Conservation (phyloP, 2,888 invertebrate species). For the Merodon equestris region DNA sequence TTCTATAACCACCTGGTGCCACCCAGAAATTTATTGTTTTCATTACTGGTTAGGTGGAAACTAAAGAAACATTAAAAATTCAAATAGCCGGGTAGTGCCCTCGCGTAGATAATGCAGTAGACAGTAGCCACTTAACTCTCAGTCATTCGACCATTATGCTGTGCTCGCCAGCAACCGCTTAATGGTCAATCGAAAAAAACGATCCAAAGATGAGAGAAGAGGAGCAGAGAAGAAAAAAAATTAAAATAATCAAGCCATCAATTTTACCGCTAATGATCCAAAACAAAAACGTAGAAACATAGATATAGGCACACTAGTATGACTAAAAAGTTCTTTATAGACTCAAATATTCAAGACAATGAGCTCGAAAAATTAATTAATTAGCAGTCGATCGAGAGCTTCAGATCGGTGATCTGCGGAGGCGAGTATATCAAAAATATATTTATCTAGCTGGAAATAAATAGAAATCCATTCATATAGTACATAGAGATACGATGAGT, state of each 20-base stretch:
- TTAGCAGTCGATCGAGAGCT: constrained; percentile 49
- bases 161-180: constrained; percentile 5
- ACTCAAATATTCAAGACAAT: constrained; percentile 17
- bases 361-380: constrained; percentile 60
- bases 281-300: constrained; percentile 63
- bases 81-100: constrained; percentile 42
- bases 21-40: constrained; percentile 50
- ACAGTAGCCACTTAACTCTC: constrained; percentile 68
- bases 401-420: too few relatives aligned
- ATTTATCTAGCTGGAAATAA: too few relatives aligned
- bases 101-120: constrained; percentile 46
- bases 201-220: constrained; percentile 39
- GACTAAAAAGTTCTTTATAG: too few relatives aligned
- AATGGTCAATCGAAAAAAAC: constrained; percentile 63
- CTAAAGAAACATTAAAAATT: constrained; percentile 46
- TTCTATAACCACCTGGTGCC: not conserved
- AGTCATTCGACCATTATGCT: constrained; percentile 47
- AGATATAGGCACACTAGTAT: constrained; percentile 7
- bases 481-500: too few relatives aligned
- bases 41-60: constrained; percentile 31
- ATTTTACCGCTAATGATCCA: constrained; percentile 77
- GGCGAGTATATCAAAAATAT: too few relatives aligned
- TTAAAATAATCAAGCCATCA: constrained; percentile 79
- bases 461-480: too few relatives aligned
- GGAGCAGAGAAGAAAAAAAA: constrained; percentile 68